Evolutionary conservation across 2,797 vertebrate genomes (phyloP).

Genomic region (Mormyrus proboscirostris): DNA sequence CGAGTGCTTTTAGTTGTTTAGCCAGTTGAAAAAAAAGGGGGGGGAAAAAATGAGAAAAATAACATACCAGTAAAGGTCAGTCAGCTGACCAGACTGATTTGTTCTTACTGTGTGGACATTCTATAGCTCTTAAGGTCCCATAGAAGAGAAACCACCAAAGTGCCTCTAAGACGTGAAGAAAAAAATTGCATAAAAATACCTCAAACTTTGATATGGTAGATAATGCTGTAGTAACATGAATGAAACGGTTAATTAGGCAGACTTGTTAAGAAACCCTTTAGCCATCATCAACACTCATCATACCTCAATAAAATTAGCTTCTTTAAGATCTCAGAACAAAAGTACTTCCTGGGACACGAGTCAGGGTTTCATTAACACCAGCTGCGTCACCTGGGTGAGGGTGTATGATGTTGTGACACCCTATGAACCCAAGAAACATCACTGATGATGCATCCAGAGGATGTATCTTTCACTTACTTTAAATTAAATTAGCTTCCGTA

Average conservation of each 20-base stretch:
- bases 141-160: background rate
- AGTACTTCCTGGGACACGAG: background rate
- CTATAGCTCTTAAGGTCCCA: background rate
- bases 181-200: background rate
- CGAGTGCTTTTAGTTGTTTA: conserved; percentile 1
- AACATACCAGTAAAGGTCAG: conserved; percentile 12
- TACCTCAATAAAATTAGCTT: background rate
- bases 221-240: background rate
- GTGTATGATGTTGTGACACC: too few relatives aligned
- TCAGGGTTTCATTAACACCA: too few relatives aligned
- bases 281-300: background rate
- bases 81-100: background rate
- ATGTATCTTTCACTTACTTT: background rate
- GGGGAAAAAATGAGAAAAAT: background rate
- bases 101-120: conserved; percentile 1
- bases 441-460: too few relatives aligned
- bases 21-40: background rate
- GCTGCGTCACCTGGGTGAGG: too few relatives aligned
- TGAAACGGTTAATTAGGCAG: background rate
- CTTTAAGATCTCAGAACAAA: background rate
- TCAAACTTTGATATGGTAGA: background rate
- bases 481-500: background rate
- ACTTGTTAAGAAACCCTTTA: background rate
- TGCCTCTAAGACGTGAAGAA: background rate
- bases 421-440: too few relatives aligned